Percentiles rank a stretch among this genome's conserved stretches.
Conservation (phyloP, 2,888 invertebrate genomes). For the Thecocarcelia acutangulata region DNA sequence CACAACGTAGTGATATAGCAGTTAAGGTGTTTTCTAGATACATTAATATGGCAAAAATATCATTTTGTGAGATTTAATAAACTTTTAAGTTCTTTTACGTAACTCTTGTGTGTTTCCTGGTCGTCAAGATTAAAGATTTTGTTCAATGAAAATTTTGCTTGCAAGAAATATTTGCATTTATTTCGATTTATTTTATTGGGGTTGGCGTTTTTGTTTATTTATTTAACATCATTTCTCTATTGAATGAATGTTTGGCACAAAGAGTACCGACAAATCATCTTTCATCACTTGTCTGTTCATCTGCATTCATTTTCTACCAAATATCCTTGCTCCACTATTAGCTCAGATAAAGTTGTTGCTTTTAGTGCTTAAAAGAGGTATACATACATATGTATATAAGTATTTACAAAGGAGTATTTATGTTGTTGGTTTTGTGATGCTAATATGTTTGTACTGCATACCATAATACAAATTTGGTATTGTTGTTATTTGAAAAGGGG, state of each 20-base stretch:
- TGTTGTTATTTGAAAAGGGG: constrained; percentile 42
- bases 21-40: no score
- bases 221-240: not conserved
- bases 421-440: constrained; percentile 13
- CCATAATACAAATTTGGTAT: constrained; percentile 52
- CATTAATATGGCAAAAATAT: no score
- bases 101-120: not conserved
- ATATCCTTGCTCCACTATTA: constrained; percentile 41
- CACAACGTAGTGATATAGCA: no score
- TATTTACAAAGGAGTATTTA: constrained; percentile 51
- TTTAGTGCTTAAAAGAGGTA: constrained; percentile 51
- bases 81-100: no score
- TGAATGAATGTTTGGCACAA: constrained; percentile 5
- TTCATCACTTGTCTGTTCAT: constrained; percentile 48
- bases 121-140: not conserved
- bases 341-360: constrained; percentile 20
- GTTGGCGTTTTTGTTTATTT: constrained; percentile 30
- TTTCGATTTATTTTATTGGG: constrained; percentile 57
- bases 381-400: no score
- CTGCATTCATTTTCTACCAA: not conserved
- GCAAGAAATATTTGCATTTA: constrained; percentile 40
- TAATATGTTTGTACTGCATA: constrained; percentile 24
- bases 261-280: constrained; percentile 56
- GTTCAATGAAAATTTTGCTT: constrained; percentile 5
- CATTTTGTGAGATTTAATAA: no score